A percentile compares a stretch with the other conserved stretches of the same genome.
Conservation (phyloP, 2,888 invertebrate genomes). For the Plagodis pulveraria region DNA sequence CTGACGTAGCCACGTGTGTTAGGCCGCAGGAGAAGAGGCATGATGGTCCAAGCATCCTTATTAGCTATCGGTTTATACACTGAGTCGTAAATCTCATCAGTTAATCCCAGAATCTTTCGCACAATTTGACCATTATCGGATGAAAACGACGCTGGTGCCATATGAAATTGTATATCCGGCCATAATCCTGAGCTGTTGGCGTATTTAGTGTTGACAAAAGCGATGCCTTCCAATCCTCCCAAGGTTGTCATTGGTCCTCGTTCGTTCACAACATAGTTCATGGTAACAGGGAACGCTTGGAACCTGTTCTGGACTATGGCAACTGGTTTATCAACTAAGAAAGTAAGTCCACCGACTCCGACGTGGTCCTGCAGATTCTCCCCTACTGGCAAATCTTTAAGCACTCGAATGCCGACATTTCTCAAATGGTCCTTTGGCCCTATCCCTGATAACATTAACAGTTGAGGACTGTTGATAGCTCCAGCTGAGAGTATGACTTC, state of each 20-base stretch:
- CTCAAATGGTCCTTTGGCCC: constrained; percentile 89
- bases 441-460: constrained; percentile 95
- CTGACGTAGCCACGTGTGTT: constrained; percentile 91
- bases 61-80: constrained; percentile 93
- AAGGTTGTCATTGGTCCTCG: constrained; percentile 94
- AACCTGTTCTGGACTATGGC: constrained; percentile 92
- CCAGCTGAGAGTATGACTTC: constrained; percentile 96
- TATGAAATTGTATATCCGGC: constrained; percentile 96
- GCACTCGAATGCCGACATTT: constrained; percentile 88
- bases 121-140: constrained; percentile 92
- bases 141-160: constrained; percentile 95
- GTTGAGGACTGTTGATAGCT: constrained; percentile 95
- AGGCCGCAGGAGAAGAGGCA: constrained; percentile 93
- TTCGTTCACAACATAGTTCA: constrained; percentile 91
- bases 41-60: constrained; percentile 92
- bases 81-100: constrained; percentile 91
- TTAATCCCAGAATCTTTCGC: constrained; percentile 91
- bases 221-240: constrained; percentile 95
- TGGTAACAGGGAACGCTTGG: constrained; percentile 91
- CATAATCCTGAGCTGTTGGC: constrained; percentile 91
- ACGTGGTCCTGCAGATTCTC: constrained; percentile 95
- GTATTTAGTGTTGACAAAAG: constrained; percentile 93
- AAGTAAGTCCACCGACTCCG: constrained; percentile 93
- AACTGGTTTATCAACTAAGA: constrained; percentile 92
- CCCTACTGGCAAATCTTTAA: constrained; percentile 91